Conservation (phyloP, 2,113 vertebrate genomes). For the Myrmecophaga tridactyla region DNA sequence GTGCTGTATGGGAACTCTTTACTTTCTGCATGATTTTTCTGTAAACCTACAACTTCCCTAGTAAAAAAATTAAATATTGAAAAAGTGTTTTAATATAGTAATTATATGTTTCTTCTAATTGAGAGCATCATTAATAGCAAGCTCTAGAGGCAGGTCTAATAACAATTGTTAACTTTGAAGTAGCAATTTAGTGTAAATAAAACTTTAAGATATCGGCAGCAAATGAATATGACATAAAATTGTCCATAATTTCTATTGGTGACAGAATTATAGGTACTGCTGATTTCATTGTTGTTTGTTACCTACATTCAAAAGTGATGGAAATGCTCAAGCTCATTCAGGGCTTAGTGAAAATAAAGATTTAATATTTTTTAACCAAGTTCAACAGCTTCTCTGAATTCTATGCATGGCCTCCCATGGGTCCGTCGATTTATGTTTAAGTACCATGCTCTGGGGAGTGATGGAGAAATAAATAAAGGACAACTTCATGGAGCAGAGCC, state of each 20-base stretch:
- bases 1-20: no score
- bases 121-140: neutral
- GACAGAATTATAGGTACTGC: neutral
- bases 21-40: no score
- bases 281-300: neutral
- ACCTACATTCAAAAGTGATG: neutral
- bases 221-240: neutral
- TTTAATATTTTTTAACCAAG: neutral
- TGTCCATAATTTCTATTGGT: neutral
- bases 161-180: neutral
- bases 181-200: neutral
- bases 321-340: slow-evolving; percentile 6
- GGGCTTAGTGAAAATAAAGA: neutral
- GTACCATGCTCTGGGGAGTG: neutral
- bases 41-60: no score
- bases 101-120: neutral
- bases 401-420: neutral
- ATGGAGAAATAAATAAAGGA: neutral
- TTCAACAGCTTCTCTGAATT: neutral
- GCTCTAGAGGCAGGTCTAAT: neutral
- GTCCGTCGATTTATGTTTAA: neutral
- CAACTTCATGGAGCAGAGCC: neutral
- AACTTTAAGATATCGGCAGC: neutral
- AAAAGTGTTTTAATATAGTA: neutral
- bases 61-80: neutral